phyloP scores from a whole-genome alignment of 64 coral and sea anemone genomes.

The Trachythela sp. region DNA sequence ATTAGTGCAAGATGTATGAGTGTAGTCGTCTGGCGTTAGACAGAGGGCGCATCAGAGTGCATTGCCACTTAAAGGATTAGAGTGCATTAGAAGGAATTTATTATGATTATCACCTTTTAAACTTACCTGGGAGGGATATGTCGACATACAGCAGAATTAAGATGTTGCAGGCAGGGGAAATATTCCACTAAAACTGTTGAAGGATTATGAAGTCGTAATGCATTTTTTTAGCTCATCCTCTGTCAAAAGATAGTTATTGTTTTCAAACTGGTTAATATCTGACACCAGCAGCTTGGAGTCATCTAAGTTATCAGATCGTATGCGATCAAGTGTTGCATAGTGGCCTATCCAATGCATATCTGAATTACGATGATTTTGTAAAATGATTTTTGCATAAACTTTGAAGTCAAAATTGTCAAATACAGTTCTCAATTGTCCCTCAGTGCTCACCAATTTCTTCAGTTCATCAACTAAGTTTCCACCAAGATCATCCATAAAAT shows the following conservation, averaged over 20 bases:
- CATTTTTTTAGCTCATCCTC: constrained; percentile 32
- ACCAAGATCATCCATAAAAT: constrained; percentile 44
- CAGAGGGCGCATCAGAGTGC: background rate
- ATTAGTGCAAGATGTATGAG: background rate
- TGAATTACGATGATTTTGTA: constrained; percentile 45
- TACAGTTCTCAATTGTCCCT: constrained; percentile 25
- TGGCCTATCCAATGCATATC: constrained; percentile 54
- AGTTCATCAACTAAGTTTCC: constrained; percentile 23
- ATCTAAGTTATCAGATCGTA: constrained; percentile 28
- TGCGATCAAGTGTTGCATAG: constrained; percentile 41
- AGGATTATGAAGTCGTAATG: constrained; percentile 32
- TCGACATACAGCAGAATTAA: background rate
- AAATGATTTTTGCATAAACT: constrained; percentile 48
- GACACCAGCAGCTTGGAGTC: constrained; percentile 20
- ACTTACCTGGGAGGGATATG: background rate
- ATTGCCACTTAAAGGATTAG: background rate
- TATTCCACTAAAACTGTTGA: constrained; percentile 39
- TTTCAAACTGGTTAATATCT: constrained; percentile 46
- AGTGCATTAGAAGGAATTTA: background rate
- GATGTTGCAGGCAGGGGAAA: background rate
- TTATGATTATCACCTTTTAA: background rate
- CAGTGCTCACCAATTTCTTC: constrained; percentile 19
- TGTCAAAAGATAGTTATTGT: constrained; percentile 38
- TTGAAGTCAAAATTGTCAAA: constrained; percentile 68
- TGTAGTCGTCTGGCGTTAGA: background rate